Base-by-base conservation (phyloP, 2,113 vertebrate genomes). In the Oreotrochilus melanogaster region DNA sequence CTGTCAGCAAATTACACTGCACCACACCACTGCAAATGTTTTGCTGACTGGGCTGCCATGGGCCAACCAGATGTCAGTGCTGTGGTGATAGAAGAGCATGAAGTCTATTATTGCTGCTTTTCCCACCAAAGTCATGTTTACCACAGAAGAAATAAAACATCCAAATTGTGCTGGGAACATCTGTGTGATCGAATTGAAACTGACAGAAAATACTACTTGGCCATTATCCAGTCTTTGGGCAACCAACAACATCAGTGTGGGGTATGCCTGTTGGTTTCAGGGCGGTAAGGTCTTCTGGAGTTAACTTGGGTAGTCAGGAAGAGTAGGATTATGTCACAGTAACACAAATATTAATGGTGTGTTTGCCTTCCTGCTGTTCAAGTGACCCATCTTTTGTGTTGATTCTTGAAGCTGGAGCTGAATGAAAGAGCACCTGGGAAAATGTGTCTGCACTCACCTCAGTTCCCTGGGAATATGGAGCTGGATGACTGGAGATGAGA, bases 301-400 rank as follows among this genome's bases (percentile, higher is more conserved):
- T 39, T 74, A 56, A 67, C 25, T 5, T 51, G 22, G 72, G 66
- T 71, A 22, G 27, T 67, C 25, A 33, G 6, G 31, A 89, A 75
- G 33, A 64, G 8, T n/a, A 30, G 8, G 2, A 2, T 81, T 78
- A 31, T 54, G 30, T 31, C 51, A 53, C 15, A 62, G 23, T 58
- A 78, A 66, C 11, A 56, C 0, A 0, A 28, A 30, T 35, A 58
- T 31, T 39, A 62, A 6, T 39, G 54, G 35, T 28, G 15, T 22
- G 2, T 51, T 65, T 89, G 33, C 39, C n/a, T 88, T 56, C 16
- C 47, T 87, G 33, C 50, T 56, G 2, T 54, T 81, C 43, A n/a
- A 9, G 33, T 39, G 47, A 35, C 48, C 7, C 39, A 4, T 39
- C 60, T 62, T 58, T 47, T 50, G 16, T 78, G 17, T 57, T 71